Percentiles rank a stretch among this genome's conserved stretches.
Evolutionary conservation across 2,113 vertebrate genomes (phyloP).

Genomic region (Platichthys stellatus): DNA sequence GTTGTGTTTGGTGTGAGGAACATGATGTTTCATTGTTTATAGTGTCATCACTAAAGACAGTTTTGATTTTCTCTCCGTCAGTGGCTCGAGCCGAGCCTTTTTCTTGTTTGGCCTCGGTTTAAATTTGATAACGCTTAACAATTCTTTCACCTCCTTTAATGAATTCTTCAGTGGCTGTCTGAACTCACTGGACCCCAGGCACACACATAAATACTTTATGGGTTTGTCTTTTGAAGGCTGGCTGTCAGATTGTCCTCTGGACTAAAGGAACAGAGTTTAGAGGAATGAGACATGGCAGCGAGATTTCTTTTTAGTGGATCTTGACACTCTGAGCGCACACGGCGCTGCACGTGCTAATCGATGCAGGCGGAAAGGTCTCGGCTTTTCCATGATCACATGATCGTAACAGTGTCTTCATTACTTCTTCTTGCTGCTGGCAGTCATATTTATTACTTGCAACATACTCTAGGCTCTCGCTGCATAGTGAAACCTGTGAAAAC

Average conservation of each 20-base stretch:
- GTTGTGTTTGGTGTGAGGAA: conserved; percentile 45
- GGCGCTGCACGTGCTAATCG: conserved; percentile 47
- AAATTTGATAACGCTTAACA: conserved; percentile 78
- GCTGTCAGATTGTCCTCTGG: conserved; percentile 80
- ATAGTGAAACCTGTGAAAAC: conserved; percentile 51
- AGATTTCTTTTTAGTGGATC: conserved; percentile 55
- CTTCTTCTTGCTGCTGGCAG: conserved; percentile 46
- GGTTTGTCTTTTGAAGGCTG: conserved; percentile 82
- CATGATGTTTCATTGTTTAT: conserved; percentile 65
- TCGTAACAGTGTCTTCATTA: conserved; percentile 62
- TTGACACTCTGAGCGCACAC: conserved; percentile 36
- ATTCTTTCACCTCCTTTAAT: conserved; percentile 82
- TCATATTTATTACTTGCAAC: conserved; percentile 49
- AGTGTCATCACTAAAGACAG: conserved; percentile 71
- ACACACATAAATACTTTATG: conserved; percentile 80
- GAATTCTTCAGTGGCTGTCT: conserved; percentile 82
- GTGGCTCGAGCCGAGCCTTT: conserved; percentile 53
- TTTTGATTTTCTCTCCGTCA: conserved; percentile 61
- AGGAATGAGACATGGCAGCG: conserved; percentile 63
- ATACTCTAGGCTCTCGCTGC: conserved; percentile 45
- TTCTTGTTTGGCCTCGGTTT: conserved; percentile 76
- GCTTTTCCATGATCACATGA: conserved; percentile 49
- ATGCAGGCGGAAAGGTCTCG: conserved; percentile 48
- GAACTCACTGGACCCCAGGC: conserved; percentile 77
- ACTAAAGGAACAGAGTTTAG: conserved; percentile 71